Base-by-base conservation (phyloP, 2,888 invertebrate species). In the Tetranychus truncatus region DNA sequence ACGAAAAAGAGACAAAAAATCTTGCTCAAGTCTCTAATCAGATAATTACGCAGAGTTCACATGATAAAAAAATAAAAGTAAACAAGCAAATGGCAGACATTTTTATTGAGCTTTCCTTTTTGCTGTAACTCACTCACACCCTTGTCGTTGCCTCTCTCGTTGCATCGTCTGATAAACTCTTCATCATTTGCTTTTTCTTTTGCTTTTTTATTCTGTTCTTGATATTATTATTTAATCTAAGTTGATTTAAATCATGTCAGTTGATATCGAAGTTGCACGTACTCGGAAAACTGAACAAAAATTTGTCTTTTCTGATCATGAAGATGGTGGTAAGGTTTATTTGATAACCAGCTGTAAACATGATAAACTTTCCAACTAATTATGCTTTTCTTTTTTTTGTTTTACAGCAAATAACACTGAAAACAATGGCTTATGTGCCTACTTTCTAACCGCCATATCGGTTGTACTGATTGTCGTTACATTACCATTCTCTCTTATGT, bases 401-500 rank as follows among this genome's bases (percentile, higher is more conserved):
- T 55, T 15, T 1, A 55, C 55, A 55, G 55, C 55, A 15, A 55
- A 55, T 55, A 55, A 55, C 55, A 55, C 55, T 55, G 55, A 55
- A 55, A 55, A 55, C 55, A 55, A 55, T 55, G 55, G 55, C 55
- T 55, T 55, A 55, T 55, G 55, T 55, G 55, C 55, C 55, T 55
- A 55, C 55, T 55, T 55, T 55, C 55, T 55, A 55, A 55, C 55
- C 55, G 55, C 55, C 55, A 55, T 55, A 55, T 55, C 55, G 55
- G 55, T 55, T 55, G 80, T 91, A 71, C 82, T 92, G 24, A 86
- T 92, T 81, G 84, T 91, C 80, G 81, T 89, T 78, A 91, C 91
- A 3, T 86, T 91, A 80, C 92, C 92, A 46, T 88, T 92, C 81
- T 91, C 91, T 4, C 83, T 92, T 76, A 90, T 90, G 82, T 88